Evolutionary conservation across 2,888 invertebrate species (phyloP), one percentile per base, ranked within the genome.

Genomic region (Drosophila subsilvestris): DNA sequence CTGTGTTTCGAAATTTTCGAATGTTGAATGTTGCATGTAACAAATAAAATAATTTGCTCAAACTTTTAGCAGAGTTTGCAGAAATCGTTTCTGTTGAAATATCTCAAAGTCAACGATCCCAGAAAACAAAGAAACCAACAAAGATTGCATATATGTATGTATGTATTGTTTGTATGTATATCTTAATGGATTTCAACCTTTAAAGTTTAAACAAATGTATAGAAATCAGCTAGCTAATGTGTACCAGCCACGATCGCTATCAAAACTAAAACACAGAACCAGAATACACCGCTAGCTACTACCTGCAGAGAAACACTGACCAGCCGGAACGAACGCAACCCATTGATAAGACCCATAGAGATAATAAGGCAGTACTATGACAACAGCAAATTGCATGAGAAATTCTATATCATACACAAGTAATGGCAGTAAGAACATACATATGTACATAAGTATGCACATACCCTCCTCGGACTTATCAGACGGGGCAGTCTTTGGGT

Each of bases 311-410:
- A 50, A 25, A 49, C 25, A 50, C 29, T 51, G 50, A 51, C 32
- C 70, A 37, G 37, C 14, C 37, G 37, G 12, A 14, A 37, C 37
- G 14, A 37, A 7, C 14, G 37, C 37, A 65, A 69, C 70, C 65
- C 71, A 70, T 70, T 81, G 88, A 80, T 80, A 80, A 80, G 88
- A 53, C 43, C 22, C 22, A 22, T n/a, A 14, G 10, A 74, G 65
- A 81, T 75, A 81, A 86, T 82, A 79, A 57, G 56, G n/a, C 7
- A 37, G 2, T 37, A 37, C 37, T 60, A 56, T 56, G 65, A 86
- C 73, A 82, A 75, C 63, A 62, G 62, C 62, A 72, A 81, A 81
- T 88, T 83, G 78, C 84, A 80, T 80, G 74, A 65, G 83, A 79
- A 80, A 67, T 60, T 47, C 18, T 62, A 65, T 47, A 50, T 65